Base-by-base conservation (phyloP, 2,797 vertebrate species). In the Psittacula derbiana region DNA sequence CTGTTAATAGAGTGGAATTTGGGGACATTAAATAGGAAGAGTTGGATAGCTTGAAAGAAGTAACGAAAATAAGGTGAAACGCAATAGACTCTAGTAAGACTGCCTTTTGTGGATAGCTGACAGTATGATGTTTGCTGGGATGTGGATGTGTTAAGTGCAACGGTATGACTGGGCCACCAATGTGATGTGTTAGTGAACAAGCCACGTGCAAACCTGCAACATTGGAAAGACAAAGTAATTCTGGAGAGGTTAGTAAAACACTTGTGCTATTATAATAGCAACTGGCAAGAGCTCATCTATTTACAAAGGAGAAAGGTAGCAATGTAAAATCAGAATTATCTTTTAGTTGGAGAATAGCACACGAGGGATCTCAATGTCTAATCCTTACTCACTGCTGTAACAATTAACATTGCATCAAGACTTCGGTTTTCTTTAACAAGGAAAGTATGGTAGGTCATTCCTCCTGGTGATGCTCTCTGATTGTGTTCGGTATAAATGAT, bases 401-500 rank as follows among this genome's bases (percentile, higher is more conserved):
- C 70, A 90, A 94, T 94, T 96, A 90, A 84, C 90, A 46, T 25
- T 1, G 16, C 73, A 50, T 27, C 50, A 64, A 81, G 90, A 53
- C 70, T 95, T 88, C 21, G 72, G 31, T 92, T 92, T 73, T 69
- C 91, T 79, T 76, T 61, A 69, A 36, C 21, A 33, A 88, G 72
- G 79, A 21, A 46, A 55, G 82, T 40, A 23, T 1, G 2, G 28
- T 40, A 80, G 82, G 55, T 88, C 58, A 12, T 78, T 90, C 88
- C 89, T 88, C 74, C 60, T 86, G 33, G 78, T n/a, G 91, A 70
- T 72, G 89, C 55, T n/a, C 52, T 49, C 60, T 74, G 64, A 81
- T 69, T 58, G 38, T 41, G 62, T 93, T 87, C 4, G 12, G 79
- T 72, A 61, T n/a, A 61, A 85, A 55, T 73, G 43, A n/a, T 38